Conservation (phyloP, 2,888 invertebrate species). For the Schizaphis graminum region DNA sequence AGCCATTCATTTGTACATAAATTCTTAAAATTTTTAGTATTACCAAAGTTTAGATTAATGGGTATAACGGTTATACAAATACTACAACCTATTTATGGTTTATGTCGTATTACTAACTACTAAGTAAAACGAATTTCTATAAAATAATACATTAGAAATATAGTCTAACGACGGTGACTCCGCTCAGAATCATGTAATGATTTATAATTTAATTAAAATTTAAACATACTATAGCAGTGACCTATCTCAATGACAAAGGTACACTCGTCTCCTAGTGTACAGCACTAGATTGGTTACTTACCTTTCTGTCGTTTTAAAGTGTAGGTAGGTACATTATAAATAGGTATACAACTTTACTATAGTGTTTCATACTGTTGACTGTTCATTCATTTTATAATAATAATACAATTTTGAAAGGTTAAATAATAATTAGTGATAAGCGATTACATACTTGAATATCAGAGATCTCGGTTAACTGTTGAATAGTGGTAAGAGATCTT, state of each 20-base stretch:
- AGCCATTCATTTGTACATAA: too few species aligned
- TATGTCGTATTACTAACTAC: too few species aligned
- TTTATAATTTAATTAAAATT: neutral
- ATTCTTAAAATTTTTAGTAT: too few species aligned
- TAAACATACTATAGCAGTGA: neutral
- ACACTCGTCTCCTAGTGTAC: neutral
- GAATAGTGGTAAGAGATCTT: neutral
- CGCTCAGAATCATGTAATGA: neutral
- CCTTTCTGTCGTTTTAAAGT: neutral
- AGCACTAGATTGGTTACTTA: neutral
- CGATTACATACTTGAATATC: constrained; percentile 6
- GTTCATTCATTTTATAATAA: neutral
- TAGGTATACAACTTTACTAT: neutral
- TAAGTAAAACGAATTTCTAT: neutral
- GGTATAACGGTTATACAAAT: too few species aligned
- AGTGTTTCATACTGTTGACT: neutral
- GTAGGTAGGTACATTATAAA: neutral
- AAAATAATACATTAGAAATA: neutral
- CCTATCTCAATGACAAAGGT: neutral
- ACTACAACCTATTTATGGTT: too few species aligned
- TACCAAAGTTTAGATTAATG: too few species aligned
- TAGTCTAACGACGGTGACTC: neutral
- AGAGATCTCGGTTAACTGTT: neutral
- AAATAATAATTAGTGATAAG: neutral
- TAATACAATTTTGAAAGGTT: neutral